A percentile compares a stretch with the other conserved stretches of the same genome.
phyloP scores from a whole-genome alignment of 2,797 vertebrate species.

The Dermochelys coriacea region DNA sequence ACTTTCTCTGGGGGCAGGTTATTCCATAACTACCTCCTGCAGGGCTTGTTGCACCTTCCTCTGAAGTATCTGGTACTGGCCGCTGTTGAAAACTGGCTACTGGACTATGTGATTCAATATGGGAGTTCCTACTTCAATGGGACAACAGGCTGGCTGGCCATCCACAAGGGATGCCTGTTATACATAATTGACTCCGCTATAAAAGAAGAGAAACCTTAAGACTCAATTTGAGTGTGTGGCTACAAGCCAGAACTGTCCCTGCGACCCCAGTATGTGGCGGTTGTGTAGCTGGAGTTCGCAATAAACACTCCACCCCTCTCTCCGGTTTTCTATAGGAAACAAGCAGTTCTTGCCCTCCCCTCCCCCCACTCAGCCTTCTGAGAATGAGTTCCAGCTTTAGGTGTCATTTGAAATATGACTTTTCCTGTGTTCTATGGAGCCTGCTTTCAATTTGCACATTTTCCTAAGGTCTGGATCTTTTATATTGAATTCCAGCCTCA shows the following conservation, averaged over 20 bases:
- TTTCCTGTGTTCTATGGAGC: background rate
- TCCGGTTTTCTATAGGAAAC: background rate
- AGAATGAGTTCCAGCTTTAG: background rate
- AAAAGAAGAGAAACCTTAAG: background rate
- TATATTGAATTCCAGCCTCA: background rate
- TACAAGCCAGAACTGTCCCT: background rate
- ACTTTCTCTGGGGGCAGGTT: background rate
- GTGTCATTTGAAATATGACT: background rate
- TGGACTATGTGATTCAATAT: background rate
- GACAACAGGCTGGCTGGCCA: background rate
- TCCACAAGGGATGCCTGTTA: background rate
- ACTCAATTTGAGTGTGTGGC: background rate
- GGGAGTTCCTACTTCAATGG: background rate
- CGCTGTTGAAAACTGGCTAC: background rate
- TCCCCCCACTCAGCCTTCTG: background rate
- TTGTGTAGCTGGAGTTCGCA: background rate
- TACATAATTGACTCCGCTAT: fast-evolving
- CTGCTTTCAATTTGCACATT: conserved; percentile 7
- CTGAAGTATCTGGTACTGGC: background rate
- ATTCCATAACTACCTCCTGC: background rate
- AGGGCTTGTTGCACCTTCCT: background rate
- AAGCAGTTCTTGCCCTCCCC: background rate
- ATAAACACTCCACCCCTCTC: background rate
- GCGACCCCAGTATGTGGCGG: background rate
- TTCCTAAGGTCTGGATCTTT: conserved; percentile 7